Evolutionary conservation across 2,888 invertebrate genomes (phyloP), one percentile per base, ranked within the genome.

Genomic region (Macaria liturata): DNA sequence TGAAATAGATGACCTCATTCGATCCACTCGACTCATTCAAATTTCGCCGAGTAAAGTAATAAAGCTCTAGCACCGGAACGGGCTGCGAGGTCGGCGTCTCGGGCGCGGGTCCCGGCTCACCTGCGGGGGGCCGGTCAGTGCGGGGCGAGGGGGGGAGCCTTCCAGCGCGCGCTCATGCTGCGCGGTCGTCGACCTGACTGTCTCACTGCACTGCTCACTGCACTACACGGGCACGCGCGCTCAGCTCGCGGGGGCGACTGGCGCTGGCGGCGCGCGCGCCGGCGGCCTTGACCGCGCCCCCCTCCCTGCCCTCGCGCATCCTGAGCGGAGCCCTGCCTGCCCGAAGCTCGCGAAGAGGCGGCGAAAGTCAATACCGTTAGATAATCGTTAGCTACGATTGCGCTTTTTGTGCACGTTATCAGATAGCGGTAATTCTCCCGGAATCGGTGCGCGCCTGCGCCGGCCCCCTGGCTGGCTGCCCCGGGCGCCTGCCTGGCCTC

Each of bases 161-260:
- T 73, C 72, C 71, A 74, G 77, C 80, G 81, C 77, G 80, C 76
- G 80, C 76, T 83, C 87, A 88, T 87, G 79, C 59, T 78, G 84
- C 80, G 82, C 87, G 88, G 88, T 88, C 87, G 86, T 73, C 84
- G 88, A 87, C 87, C 88, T 75, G 75, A 54, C 66, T 39, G 42
- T 54, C 72, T 69, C 60, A 61, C 65, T 80, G 80, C 20, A 86
- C 86, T 83, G 84, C 76, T 71, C 78, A 76, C 79, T 74, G 64
- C 65, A 8, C 37, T 44, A 43, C 55, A 39, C 66, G 53, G 30
- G 65, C 62, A 57, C 55, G 53, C 68, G 72, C 69, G 54, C 64
- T 62, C 59, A 46, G 54, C 55, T 55, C 56, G 51, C 65, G 64
- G 55, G 53, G 55, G 61, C 57, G 54, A 66, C 66, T 67, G 65